These are phyloP conservation scores for Carcina quercana DNA, from an alignment of 2,888 invertebrate genomes.

Conservation along the genomic window DNA sequence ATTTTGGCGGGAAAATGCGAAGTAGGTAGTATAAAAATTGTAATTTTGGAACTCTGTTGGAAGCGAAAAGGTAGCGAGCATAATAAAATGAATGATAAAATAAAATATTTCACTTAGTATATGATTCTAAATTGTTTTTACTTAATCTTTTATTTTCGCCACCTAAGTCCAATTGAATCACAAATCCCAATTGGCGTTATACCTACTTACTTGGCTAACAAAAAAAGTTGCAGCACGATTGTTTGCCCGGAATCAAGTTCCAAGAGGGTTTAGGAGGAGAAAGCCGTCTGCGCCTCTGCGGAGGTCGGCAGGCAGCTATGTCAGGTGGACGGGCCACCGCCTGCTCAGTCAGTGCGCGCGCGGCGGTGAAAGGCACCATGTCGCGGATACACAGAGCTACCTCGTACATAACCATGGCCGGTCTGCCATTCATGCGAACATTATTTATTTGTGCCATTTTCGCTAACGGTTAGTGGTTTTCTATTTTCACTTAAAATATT, in stretches of 20 bases:
- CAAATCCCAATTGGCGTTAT: not conserved
- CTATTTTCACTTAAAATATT: no score
- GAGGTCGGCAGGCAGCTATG: slow-evolving; percentile 47
- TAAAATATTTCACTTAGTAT: no score
- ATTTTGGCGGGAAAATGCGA: no score
- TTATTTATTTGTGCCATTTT: slow-evolving; percentile 56
- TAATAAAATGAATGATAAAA: no score
- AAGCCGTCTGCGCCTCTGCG: slow-evolving; percentile 46
- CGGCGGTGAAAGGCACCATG: slow-evolving; percentile 68
- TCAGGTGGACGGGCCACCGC: slow-evolving; percentile 23
- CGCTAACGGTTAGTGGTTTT: slow-evolving; percentile 51
- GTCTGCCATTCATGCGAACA: slow-evolving; percentile 43
- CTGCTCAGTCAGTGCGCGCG: slow-evolving; percentile 46
- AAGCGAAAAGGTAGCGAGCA: no score
- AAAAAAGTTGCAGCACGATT: slow-evolving; percentile 5
- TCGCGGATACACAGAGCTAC: slow-evolving; percentile 40
- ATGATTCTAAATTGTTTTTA: no score
- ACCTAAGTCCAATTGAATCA: no score
- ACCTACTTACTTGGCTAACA: not conserved
- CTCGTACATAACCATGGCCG: slow-evolving; percentile 44
- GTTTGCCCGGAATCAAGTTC: slow-evolving; percentile 32
- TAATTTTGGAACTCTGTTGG: no score
- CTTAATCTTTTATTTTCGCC: no score
- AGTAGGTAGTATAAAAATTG: no score
- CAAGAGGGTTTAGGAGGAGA: slow-evolving; percentile 52